Evolutionary conservation across 1,140 invertebrate species (phyloP), one percentile per base, ranked within the genome.

Genomic region (Macrocentrus cingulum): DNA sequence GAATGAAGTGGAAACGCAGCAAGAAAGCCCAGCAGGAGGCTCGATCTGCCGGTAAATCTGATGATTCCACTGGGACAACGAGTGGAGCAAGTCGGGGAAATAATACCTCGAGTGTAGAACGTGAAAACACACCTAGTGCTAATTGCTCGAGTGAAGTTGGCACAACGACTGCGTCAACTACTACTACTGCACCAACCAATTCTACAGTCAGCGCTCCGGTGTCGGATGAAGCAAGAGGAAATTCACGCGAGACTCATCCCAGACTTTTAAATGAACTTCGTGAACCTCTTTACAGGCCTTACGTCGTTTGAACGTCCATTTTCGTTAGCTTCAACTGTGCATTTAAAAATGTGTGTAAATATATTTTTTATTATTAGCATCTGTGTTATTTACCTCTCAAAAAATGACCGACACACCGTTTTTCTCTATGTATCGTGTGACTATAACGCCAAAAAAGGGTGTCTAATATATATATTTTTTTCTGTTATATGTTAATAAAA

Each of bases 1-100:
- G 93, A 64, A 96, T 96, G 94, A 96, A 96, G 72, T 96, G 93
- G 93, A 96, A 96, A 74, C 82, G 94, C 3, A 95, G 92, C 58
- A 96, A 95, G 84, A 95, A 95, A 72, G 91, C 92, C 0, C 92
- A 94, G 74, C 90, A 92, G 65, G 91, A 93, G 73, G 85, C 88
- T 23, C 69, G 78, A 41, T 55, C 74, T 2, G 75, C 70, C 22
- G 73, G 66, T 9, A 79, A 80, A 57, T 65, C 62, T 34, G 56
- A 58, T 13, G 56, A 58, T 34, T 51, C 56, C 9, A 9, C 36
- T 2, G n/a, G 22, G n/a, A 9, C 19, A 22, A 8, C 19, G 22
- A 4, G 29, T 37, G 25, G 5, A 9, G 6, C 50, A n/a, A 13
- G 36, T 16, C 18, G 36, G 42, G 34, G 15, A 52, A 41, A 22